These are phyloP conservation scores for Egretta garzetta DNA, from an alignment of 2,113 vertebrate species.

Conservation along the genomic window DNA sequence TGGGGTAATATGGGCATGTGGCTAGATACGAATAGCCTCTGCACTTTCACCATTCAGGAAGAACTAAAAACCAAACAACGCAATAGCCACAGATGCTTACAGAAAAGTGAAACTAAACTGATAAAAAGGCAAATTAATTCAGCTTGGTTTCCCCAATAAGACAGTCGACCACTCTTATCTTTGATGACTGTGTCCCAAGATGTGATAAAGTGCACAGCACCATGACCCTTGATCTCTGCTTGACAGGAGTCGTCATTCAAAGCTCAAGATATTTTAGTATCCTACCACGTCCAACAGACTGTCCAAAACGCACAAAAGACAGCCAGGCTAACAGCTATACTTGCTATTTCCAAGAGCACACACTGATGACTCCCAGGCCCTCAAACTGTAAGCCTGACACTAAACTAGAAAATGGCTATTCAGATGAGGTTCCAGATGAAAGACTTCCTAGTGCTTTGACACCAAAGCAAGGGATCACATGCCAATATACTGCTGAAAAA, in stretches of 20 bases:
- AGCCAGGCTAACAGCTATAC: not conserved
- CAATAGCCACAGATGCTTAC: not conserved
- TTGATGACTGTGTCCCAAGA: not conserved
- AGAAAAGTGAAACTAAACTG: not conserved
- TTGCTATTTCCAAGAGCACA: not conserved
- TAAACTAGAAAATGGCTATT: not conserved
- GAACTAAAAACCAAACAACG: not conserved
- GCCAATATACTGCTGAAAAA: not conserved
- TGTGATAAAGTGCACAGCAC: not conserved
- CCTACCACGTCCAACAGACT: not conserved
- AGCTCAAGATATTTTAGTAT: not conserved
- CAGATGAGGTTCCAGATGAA: not conserved
- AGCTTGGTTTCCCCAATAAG: not conserved
- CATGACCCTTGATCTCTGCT: not conserved
- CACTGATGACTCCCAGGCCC: not conserved
- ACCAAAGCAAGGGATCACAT: not conserved
- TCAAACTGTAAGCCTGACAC: not conserved
- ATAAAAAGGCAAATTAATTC: not conserved
- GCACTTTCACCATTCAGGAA: not conserved
- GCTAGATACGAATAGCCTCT: not conserved
- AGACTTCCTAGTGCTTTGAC: not conserved
- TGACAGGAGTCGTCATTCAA: not conserved
- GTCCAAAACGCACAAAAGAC: not conserved
- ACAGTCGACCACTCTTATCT: not conserved
- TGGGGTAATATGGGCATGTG: not conserved